Conservation (phyloP, 2,797 vertebrate species). For the Sparidentex hasta region DNA sequence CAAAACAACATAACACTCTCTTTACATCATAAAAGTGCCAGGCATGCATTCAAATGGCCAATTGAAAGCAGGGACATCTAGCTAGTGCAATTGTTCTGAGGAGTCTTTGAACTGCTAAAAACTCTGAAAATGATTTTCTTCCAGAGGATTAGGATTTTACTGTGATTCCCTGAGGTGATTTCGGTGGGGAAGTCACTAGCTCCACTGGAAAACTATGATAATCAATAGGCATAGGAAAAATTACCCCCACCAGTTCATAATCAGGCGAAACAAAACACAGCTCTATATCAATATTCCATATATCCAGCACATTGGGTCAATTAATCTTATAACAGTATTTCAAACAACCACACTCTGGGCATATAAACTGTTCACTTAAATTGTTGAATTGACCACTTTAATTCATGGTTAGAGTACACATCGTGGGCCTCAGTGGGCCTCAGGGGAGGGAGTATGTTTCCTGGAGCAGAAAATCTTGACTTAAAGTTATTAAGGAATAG, state of each 20-base stretch:
- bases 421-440: neutral
- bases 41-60: slow-evolving; percentile 74
- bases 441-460: neutral
- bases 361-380: slow-evolving; percentile 50
- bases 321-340: slow-evolving; percentile 51
- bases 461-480: slow-evolving; percentile 15
- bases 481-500: neutral
- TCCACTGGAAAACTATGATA: slow-evolving; percentile 69
- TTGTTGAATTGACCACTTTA: slow-evolving; percentile 47
- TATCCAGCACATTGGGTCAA: slow-evolving; percentile 48
- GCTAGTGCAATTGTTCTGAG: slow-evolving; percentile 70
- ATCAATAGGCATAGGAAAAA: slow-evolving; percentile 67
- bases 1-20: slow-evolving; percentile 79
- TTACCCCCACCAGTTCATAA: slow-evolving; percentile 57
- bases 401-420: slow-evolving; percentile 21
- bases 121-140: slow-evolving; percentile 70
- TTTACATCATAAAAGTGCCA: slow-evolving; percentile 78
- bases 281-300: slow-evolving; percentile 59
- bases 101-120: slow-evolving; percentile 71
- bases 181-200: slow-evolving; percentile 70
- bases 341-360: slow-evolving; percentile 41
- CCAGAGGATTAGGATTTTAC: slow-evolving; percentile 70
- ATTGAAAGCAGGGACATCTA: slow-evolving; percentile 73
- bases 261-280: slow-evolving; percentile 64
- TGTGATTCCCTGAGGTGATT: slow-evolving; percentile 68